Conservation (phyloP, 2,113 vertebrate species). For the Mormyrus lacerda region DNA sequence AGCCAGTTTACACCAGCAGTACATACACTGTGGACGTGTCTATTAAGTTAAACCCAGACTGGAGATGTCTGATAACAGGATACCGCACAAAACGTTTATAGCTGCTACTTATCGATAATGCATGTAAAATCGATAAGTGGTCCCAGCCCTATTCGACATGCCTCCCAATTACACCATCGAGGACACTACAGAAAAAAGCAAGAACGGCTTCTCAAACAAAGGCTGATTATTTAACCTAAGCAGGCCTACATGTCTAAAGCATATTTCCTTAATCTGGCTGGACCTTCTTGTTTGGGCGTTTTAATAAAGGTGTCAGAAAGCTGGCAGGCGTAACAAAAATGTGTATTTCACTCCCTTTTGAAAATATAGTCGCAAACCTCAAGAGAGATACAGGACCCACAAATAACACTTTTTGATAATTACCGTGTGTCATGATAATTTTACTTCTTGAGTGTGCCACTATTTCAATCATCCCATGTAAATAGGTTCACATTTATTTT, state of each 20-base stretch:
- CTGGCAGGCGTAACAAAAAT: neutral
- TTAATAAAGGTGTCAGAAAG: neutral
- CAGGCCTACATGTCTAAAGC: neutral
- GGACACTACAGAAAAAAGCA: neutral
- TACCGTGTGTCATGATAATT: neutral
- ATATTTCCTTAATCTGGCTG: neutral
- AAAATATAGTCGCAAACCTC: too few relatives aligned
- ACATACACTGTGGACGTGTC: neutral
- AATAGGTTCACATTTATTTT: neutral
- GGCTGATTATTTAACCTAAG: neutral
- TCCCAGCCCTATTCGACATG: neutral
- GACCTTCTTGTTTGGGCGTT: neutral
- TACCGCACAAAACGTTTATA: neutral
- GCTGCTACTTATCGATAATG: neutral
- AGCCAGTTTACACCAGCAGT: neutral
- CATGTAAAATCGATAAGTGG: neutral
- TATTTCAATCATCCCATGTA: neutral
- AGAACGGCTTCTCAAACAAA: neutral
- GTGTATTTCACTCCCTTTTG: neutral
- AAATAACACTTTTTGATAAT: neutral
- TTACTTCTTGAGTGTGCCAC: neutral
- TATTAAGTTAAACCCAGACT: neutral
- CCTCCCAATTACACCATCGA: neutral
- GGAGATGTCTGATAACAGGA: neutral
- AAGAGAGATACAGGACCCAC: neutral